phyloP scores from a whole-genome alignment of 2,888 invertebrate genomes.

The Cylindroiulus punctatus region DNA sequence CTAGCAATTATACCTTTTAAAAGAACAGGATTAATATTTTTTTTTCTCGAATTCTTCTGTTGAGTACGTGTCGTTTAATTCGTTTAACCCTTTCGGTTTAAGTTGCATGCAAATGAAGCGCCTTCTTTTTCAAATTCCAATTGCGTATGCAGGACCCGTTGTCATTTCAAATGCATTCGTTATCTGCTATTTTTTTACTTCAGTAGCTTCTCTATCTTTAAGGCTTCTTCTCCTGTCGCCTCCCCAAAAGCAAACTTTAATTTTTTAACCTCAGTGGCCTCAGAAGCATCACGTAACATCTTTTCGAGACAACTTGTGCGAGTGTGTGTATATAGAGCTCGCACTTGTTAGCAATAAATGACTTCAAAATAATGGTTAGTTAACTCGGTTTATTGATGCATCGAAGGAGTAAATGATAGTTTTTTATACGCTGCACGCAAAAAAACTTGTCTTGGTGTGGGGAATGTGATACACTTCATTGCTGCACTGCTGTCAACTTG shows the following conservation, averaged over 20 bases:
- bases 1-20: not conserved
- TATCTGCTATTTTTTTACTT: slow-evolving; percentile 15
- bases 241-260: not conserved
- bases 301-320: slow-evolving; percentile 14
- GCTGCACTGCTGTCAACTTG: slow-evolving; percentile 4
- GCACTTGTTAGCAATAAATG: slow-evolving; percentile 47
- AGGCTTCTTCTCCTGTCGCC: not conserved
- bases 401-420: slow-evolving; percentile 26
- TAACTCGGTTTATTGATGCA: slow-evolving; percentile 43
- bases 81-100: slow-evolving; percentile 20
- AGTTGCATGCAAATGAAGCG: not conserved
- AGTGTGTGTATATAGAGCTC: slow-evolving; percentile 25
- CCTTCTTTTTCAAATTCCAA: not conserved
- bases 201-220: slow-evolving; percentile 36
- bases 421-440: not conserved
- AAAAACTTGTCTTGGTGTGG: slow-evolving; percentile 14
- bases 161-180: slow-evolving; percentile 30
- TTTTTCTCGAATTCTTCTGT: not conserved
- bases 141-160: not conserved
- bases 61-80: not conserved
- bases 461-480: slow-evolving; percentile 40
- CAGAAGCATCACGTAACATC: slow-evolving; percentile 30
- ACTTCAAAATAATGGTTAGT: slow-evolving; percentile 45
- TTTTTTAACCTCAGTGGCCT: slow-evolving; percentile 30
- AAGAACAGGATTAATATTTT: not conserved